phyloP scores from a whole-genome alignment of 2,113 vertebrate species.

The Danionella cerebrum region DNA sequence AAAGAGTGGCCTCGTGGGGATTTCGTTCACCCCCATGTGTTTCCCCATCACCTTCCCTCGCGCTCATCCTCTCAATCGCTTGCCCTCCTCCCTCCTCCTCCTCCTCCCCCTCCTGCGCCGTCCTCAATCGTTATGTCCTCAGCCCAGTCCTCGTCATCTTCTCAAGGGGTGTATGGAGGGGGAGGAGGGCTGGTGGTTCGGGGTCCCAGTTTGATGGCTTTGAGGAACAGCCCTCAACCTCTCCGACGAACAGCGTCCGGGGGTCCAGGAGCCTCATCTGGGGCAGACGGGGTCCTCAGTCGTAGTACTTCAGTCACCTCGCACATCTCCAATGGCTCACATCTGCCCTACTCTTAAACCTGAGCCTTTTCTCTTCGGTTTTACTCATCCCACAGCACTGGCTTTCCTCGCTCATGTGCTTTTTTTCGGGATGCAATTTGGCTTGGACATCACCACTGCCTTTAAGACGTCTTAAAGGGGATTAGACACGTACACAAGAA shows the following conservation, averaged over 20 bases:
- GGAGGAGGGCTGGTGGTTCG: conserved; percentile 58
- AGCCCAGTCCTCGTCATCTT: conserved; percentile 60
- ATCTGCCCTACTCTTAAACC: conserved; percentile 81
- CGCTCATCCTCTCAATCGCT: conserved; percentile 70
- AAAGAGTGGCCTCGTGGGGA: conserved; percentile 52
- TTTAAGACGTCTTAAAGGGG: conserved; percentile 64
- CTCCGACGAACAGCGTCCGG: conserved; percentile 81
- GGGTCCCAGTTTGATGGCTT: conserved; percentile 70
- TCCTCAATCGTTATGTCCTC: conserved; percentile 59
- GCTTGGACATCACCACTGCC: conserved; percentile 62
- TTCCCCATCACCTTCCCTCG: conserved; percentile 69
- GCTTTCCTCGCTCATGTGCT: too few species aligned
- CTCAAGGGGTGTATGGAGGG: conserved; percentile 63
- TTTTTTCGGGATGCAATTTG: too few species aligned
- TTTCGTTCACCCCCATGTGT: conserved; percentile 59
- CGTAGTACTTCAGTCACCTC: conserved; percentile 86
- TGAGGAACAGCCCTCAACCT: conserved; percentile 86
- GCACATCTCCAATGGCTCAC: conserved; percentile 86
- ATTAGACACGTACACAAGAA: conserved; percentile 19
- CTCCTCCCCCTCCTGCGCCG: conserved; percentile 62
- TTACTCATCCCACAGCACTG: neutral
- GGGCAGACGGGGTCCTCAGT: conserved; percentile 72
- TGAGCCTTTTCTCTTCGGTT: neutral
- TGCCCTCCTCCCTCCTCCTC: conserved; percentile 71
- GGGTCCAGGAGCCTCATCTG: conserved; percentile 67